Evolutionary conservation across 2,888 invertebrate species (phyloP), one percentile per base, ranked within the genome.

Genomic region (Oscheius sp.): DNA sequence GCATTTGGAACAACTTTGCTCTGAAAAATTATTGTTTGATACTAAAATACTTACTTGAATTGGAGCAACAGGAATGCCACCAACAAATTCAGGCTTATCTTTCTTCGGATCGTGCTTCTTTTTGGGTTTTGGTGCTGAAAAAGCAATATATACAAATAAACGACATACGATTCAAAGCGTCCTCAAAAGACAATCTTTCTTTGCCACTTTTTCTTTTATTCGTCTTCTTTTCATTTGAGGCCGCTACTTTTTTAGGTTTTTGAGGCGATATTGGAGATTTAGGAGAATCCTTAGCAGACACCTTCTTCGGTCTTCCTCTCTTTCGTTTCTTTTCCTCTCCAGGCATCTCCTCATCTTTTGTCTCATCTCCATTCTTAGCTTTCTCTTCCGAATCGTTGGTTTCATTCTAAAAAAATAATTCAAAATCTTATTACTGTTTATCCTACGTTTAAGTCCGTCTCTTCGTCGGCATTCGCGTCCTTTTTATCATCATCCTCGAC

Each of bases 1-100:
- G 74, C 75, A 66, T 80, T 80, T 8, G 72, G 55, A n/a, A 70
- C 72, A 2, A 67, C 72, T 2, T 75, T 70, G 10, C 50, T 66
- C 55, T 72, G 61, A 48, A 75, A 23, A 0, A n/a, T n/a, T n/a
- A n/a, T n/a, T n/a, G n/a, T n/a, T n/a, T 15, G 20, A 48, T 33
- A 42, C 10, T 25, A 42, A 42, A 34, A 55, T 55, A 34, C 2
- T 12, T 33, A 68, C 68, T 50, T 68, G 68, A 23, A 69, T 71
- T 1, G 75, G 65, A 25, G 71, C 45, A 5, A 72, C 65, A 5
- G 78, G 78, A 1, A 75, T 50, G 3, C 78, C 78, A 12, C 75
- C 78, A 20, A 72, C 75, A 52, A 65, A 75, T 34, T 65, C 61
- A 12, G 75, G 75, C 42, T 65, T 66, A 42, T 77, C 73, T 33